A percentile compares a stretch with the other conserved stretches of the same genome.
Conservation (phyloP, 2,888 invertebrate species). For the Volucella inflata region DNA sequence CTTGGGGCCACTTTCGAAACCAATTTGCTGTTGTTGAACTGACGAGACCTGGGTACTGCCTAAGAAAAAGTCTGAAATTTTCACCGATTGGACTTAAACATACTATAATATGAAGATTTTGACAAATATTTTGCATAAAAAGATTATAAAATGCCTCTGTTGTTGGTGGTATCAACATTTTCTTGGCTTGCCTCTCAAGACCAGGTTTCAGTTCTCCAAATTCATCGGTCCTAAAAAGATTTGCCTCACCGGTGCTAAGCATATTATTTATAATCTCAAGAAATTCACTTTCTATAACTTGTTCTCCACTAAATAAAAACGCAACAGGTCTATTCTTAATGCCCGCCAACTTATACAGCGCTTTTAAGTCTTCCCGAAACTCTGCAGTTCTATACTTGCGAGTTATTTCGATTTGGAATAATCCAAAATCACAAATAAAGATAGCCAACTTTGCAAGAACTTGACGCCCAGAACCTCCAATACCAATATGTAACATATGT, state of each 20-base stretch:
- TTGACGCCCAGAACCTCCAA: slow-evolving; percentile 94
- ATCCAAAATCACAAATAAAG: slow-evolving; percentile 91
- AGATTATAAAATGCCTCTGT: slow-evolving; percentile 89
- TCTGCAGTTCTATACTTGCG: slow-evolving; percentile 91
- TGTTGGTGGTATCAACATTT: slow-evolving; percentile 85
- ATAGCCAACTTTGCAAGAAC: slow-evolving; percentile 90
- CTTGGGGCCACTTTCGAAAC: slow-evolving; percentile 95
- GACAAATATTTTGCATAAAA: slow-evolving; percentile 90
- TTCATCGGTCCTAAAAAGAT: slow-evolving; percentile 94
- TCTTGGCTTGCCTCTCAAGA: slow-evolving; percentile 80
- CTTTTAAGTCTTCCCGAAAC: slow-evolving; percentile 92
- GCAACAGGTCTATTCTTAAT: slow-evolving; percentile 90
- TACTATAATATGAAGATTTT: slow-evolving; percentile 91
- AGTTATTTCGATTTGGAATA: slow-evolving; percentile 91
- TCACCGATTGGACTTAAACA: slow-evolving; percentile 96
- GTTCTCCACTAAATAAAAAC: slow-evolving; percentile 94
- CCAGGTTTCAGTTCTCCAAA: slow-evolving; percentile 88
- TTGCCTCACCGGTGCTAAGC: slow-evolving; percentile 94
- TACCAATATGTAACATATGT: slow-evolving; percentile 92
- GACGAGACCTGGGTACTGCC: slow-evolving; percentile 94
- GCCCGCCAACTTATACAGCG: slow-evolving; percentile 89
- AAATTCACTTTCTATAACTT: slow-evolving; percentile 92
- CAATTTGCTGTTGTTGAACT: slow-evolving; percentile 95
- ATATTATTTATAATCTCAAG: slow-evolving; percentile 95
- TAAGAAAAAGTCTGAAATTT: slow-evolving; percentile 90